A percentile compares a stretch with the other conserved stretches of the same genome.
Evolutionary conservation across 2,113 vertebrate genomes (phyloP).

Genomic region (Chroicocephalus ridibundus): DNA sequence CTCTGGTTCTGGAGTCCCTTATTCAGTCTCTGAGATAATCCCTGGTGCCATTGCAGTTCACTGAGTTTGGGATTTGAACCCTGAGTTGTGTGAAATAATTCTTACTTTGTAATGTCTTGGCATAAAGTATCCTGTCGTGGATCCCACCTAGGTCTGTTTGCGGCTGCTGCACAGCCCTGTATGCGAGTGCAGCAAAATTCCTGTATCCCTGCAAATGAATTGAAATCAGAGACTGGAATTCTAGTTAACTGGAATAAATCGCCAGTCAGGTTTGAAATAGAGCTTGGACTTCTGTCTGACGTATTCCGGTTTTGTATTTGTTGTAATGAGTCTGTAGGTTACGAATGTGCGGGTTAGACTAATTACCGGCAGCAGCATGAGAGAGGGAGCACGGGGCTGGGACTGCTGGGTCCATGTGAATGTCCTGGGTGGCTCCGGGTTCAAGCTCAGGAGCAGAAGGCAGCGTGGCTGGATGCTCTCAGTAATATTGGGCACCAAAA

Average conservation of each 20-base stretch:
- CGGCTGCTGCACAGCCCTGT: neutral
- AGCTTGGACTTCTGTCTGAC: neutral
- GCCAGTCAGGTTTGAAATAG: rapidly evolving
- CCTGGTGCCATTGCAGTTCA: neutral
- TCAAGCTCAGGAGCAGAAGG: neutral
- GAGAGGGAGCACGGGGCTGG: neutral
- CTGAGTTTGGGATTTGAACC: neutral
- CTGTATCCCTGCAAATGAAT: rapidly evolving
- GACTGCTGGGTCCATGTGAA: rapidly evolving
- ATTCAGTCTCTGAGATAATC: neutral
- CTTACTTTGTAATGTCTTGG: neutral
- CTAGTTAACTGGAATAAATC: neutral
- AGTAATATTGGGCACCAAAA: neutral
- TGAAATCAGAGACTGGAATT: neutral
- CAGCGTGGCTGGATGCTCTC: neutral
- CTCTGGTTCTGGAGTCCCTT: neutral
- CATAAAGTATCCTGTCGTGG: rapidly evolving
- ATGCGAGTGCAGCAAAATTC: neutral
- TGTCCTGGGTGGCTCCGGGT: neutral
- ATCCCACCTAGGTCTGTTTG: neutral
- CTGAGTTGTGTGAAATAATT: rapidly evolving
- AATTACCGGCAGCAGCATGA: neutral
- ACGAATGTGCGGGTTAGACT: rapidly evolving
- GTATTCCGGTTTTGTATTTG: rapidly evolving
- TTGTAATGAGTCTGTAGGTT: too few species aligned